Conservation (phyloP, 2,888 invertebrate species). For the Lasioglossum marginatum region DNA sequence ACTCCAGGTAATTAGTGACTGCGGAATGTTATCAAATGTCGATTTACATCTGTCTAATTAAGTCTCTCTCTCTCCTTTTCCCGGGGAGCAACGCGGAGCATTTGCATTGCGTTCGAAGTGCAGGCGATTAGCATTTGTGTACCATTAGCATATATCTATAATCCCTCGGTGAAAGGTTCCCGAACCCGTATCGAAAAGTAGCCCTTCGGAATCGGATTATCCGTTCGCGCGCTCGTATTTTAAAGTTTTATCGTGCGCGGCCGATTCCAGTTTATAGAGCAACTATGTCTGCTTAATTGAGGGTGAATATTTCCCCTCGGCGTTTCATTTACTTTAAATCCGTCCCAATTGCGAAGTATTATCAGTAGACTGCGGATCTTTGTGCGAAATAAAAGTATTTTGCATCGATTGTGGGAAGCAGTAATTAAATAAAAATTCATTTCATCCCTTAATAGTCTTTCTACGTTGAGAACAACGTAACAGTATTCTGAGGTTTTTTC, state of each 20-base stretch:
- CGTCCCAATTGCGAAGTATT: too few relatives aligned
- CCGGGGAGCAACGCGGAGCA: neutral
- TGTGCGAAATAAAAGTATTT: too few relatives aligned
- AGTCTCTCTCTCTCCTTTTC: slow-evolving; percentile 23
- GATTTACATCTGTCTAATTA: slow-evolving; percentile 66
- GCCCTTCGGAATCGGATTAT: slow-evolving; percentile 36
- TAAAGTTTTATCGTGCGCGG: slow-evolving; percentile 20
- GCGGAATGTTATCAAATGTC: slow-evolving; percentile 55
- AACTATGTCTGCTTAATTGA: slow-evolving; percentile 23
- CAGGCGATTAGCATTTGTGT: slow-evolving; percentile 39
- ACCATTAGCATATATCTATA: slow-evolving; percentile 38
- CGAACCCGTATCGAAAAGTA: slow-evolving; percentile 33
- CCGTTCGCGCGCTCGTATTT: slow-evolving; percentile 21
- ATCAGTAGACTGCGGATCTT: too few relatives aligned
- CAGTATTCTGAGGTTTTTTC: too few relatives aligned
- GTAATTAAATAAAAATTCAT: too few relatives aligned
- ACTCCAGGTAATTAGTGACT: slow-evolving; percentile 52
- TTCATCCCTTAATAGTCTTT: too few relatives aligned
- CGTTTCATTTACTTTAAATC: slow-evolving; percentile 18
- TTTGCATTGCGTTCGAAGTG: slow-evolving; percentile 29
- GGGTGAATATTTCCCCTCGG: neutral
- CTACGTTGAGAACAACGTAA: too few relatives aligned
- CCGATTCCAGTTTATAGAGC: slow-evolving; percentile 1
- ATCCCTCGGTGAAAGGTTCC: slow-evolving; percentile 45
- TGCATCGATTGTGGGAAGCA: too few relatives aligned